Base-by-base conservation (phyloP, 1,140 invertebrate genomes). In the Trichonephila inaurata region DNA sequence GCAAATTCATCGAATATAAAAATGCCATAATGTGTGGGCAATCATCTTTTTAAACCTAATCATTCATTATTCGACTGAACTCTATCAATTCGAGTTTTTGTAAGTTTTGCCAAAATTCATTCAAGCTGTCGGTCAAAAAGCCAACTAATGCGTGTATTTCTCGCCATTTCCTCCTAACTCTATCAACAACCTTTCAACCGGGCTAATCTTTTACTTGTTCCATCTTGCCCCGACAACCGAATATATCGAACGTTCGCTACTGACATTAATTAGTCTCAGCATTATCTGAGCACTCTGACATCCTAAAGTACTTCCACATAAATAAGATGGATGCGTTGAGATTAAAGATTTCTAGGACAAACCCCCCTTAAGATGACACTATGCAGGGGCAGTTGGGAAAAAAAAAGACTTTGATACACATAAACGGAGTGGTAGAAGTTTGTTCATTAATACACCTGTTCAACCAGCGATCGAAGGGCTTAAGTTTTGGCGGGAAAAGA, bases 381-480 rank as follows among this genome's bases (percentile, higher is more conserved):
- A 51, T 0, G 10, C 51, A 51, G 51, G 51, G 51, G 51, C 21
- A n/a, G 24, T 28, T 3, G 51, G 24, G 51, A 60, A 4, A 58
- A 85, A 85, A 85, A 60, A 85, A 85, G 16, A 60, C 16, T 88
- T 64, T 28, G 60, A 40, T 28, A 64, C 12, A 60, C 83, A 85
- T 24, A 60, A 85, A 18, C 16, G 44, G 33, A 28, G 51, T 21
- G 21, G 51, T 19, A 51, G 19, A 85, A 58, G 58, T 60, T 85
- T 85, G 83, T 62, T 66, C 60, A 58, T 60, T 40, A 60, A 89
- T 89, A 89, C 88, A 89, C 88, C 88, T 89, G 88, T 89, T 89
- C 88, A 44, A 88, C 60, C 12, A 10, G 66, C 58, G 86, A 88
- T 88, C 60, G 86, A 88, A 88, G 51, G 33, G 60, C 86, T 21